Evolutionary conservation across 2,797 vertebrate species (phyloP), one percentile per base, ranked within the genome.

Genomic region (Cynodonichthys magdalenae): DNA sequence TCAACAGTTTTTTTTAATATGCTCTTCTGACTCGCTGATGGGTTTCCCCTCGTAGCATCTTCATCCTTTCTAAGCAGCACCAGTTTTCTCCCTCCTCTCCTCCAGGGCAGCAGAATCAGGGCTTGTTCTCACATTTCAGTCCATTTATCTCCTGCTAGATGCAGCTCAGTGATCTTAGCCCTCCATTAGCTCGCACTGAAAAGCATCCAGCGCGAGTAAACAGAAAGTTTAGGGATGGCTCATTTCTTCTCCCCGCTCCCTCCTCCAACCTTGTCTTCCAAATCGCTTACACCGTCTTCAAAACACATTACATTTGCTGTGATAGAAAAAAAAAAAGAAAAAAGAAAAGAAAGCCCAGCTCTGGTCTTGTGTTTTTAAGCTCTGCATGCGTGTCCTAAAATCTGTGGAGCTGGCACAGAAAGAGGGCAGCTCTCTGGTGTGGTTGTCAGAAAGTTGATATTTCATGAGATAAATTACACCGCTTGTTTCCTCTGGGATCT

Each of bases 51-150:
- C 63, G 11, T 52, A 71, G 61, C 76, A 44, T 82, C 80, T 78
- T 80, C 74, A 84, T 83, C 79, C 73, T 66, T 71, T 74, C 71
- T 74, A 79, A 86, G 80, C 81, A 81, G 80, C 73, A 29, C 68
- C 73, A 63, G 67, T 73, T 74, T 76, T 59, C 79, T 74, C 62
- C 79, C 66, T 75, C 78, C 27, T 70, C 82, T 80, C 77, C 78
- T 77, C 69, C 63, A 75, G 75, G 66, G 81, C 71, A 68, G 75
- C 66, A 83, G 71, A 87, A 86, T 80, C 76, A 79, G 68, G 69
- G 71, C 84, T 75, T 80, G 81, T 86, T 87, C 92, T 92, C 88
- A 81, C 83, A 88, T 93, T 92, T 92, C 86, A 91, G 79, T 81
- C 86, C 83, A 89, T 91, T 89, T 88, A 87, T 90, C 86, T 81